Percentiles rank a stretch among this genome's conserved stretches.
phyloP scores from a whole-genome alignment of 2,113 vertebrate genomes.

The Natator depressus region DNA sequence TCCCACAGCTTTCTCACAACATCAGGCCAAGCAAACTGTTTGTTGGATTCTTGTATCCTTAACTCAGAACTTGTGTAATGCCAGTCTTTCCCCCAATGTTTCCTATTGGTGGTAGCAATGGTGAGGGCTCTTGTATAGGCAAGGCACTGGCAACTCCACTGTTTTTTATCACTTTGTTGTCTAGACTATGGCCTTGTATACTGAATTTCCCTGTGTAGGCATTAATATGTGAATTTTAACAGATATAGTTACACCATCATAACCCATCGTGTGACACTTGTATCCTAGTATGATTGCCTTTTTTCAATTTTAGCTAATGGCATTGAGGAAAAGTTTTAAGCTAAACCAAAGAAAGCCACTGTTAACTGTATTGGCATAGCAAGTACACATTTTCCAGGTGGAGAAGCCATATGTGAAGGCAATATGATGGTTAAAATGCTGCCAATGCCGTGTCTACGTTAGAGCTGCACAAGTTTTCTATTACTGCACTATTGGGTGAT shows the following conservation, averaged over 20 bases:
- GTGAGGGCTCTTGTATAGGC: neutral
- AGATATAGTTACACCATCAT: neutral
- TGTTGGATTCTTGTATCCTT: neutral
- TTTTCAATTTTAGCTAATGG: neutral
- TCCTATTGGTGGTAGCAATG: neutral
- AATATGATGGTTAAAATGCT: neutral
- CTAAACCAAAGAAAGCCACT: neutral
- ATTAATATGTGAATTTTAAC: neutral
- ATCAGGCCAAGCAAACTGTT: neutral
- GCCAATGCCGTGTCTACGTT: neutral
- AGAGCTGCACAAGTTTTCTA: neutral
- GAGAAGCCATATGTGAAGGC: neutral
- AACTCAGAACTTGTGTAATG: neutral
- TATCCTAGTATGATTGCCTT: neutral
- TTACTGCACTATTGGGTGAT: neutral
- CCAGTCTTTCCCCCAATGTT: neutral
- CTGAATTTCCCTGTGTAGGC: neutral
- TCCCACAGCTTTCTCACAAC: neutral
- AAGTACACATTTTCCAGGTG: neutral
- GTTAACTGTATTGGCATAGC: conserved; percentile 41
- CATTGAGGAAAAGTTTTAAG: neutral
- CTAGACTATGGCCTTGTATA: neutral
- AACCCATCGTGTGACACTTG: neutral
- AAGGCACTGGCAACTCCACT: neutral
- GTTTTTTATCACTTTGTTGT: neutral